Conservation (phyloP, 2,888 invertebrate species). For the Hesperia comma region DNA sequence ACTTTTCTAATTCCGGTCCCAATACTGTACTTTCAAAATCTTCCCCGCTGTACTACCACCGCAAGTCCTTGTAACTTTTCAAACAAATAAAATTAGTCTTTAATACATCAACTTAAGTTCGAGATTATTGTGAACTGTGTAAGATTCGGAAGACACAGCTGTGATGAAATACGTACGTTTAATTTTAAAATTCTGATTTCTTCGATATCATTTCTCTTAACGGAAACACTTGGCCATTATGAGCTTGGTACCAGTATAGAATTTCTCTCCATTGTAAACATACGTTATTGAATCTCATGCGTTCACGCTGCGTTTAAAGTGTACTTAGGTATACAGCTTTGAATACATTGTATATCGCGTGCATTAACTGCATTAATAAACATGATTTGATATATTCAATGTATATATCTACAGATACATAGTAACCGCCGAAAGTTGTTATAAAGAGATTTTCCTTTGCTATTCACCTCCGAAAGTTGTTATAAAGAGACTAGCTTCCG, state of each 20-base stretch:
- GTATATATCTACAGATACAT: no score
- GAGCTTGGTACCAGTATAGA: constrained; percentile 59
- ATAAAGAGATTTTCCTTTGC: no score
- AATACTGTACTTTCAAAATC: constrained; percentile 60
- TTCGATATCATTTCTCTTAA: constrained; percentile 59
- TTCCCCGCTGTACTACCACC: constrained; percentile 16
- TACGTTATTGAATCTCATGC: constrained; percentile 33
- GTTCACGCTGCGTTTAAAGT: not conserved
- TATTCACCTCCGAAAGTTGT: no score
- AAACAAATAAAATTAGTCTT: constrained; percentile 16
- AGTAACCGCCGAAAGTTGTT: no score
- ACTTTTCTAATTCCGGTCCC: constrained; percentile 41
- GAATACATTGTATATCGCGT: no score
- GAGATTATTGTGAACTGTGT: constrained; percentile 1
- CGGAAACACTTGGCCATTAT: constrained; percentile 67
- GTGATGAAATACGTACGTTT: constrained; percentile 46
- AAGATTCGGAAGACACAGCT: constrained; percentile 15
- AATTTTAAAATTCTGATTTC: constrained; percentile 58
- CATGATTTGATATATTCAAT: no score
- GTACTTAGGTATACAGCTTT: no score
- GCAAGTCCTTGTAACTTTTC: constrained; percentile 10
- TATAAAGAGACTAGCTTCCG: no score
- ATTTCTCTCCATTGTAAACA: constrained; percentile 49
- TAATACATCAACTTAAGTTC: constrained; percentile 21
- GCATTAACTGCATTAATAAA: no score